Conservation (phyloP, 1,140 invertebrate genomes). For the Pseudomyrmex sp. region DNA sequence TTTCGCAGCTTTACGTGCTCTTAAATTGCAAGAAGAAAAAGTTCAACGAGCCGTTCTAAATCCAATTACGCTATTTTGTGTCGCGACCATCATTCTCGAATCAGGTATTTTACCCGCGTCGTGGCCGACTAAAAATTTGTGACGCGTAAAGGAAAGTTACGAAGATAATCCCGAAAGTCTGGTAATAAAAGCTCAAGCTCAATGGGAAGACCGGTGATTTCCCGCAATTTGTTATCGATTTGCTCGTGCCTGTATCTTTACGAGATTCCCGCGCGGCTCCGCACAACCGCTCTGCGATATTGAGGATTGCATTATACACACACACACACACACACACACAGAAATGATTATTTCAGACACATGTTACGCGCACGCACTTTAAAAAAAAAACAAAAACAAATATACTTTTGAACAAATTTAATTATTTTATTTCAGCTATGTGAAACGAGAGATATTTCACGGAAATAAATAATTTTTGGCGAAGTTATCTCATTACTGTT, state of each 20-base stretch:
- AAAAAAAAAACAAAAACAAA: background rate
- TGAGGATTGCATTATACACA: background rate
- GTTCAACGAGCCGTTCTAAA: conserved; percentile 24
- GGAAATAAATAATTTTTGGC: conserved; percentile 8
- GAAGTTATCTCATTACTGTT: background rate
- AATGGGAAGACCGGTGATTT: conserved; percentile 38
- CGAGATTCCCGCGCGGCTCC: conserved; percentile 4
- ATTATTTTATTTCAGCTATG: background rate
- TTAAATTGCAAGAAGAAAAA: conserved; percentile 22
- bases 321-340: no score
- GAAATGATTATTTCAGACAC: background rate
- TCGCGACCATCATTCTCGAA: conserved; percentile 1
- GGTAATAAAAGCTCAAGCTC: conserved; percentile 15
- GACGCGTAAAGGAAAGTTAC: conserved; percentile 32
- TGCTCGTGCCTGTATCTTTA: conserved; percentile 25
- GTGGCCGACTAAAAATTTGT: conserved; percentile 24
- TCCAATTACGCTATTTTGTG: conserved; percentile 45
- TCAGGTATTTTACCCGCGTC: conserved; percentile 40
- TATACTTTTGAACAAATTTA: background rate
- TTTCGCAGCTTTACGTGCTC: conserved; percentile 27
- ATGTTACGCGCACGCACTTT: background rate
- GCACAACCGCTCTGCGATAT: background rate
- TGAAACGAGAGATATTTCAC: background rate
- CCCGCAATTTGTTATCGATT: conserved; percentile 48
- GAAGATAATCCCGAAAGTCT: conserved; percentile 35